Conservation (phyloP, 2,888 invertebrate genomes). For the Diaphora mendica region DNA sequence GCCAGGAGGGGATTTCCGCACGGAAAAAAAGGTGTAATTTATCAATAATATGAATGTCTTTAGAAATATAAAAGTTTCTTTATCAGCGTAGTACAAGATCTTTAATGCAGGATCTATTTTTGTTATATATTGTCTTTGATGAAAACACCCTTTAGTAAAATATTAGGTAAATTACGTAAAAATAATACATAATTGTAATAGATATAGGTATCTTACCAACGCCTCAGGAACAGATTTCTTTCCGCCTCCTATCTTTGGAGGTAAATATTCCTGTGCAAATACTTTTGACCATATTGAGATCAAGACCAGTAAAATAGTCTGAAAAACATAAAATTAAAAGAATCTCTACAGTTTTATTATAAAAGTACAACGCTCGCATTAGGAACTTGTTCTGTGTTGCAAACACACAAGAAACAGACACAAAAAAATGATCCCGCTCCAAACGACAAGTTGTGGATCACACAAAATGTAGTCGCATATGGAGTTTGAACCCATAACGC, state of each 20-base stretch:
- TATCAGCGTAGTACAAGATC: no score
- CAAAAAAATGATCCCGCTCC: no score
- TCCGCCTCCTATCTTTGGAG: conserved; percentile 76
- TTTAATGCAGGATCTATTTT: no score
- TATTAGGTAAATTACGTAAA: neutral
- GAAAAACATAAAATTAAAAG: conserved; percentile 11
- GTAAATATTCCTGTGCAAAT: conserved; percentile 82
- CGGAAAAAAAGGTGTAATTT: no score
- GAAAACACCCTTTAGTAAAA: no score
- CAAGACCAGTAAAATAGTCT: conserved; percentile 68
- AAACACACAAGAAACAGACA: no score
- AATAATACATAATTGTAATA: neutral
- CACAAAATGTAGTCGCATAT: no score
- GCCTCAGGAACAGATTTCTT: conserved; percentile 73
- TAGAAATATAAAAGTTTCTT: neutral
- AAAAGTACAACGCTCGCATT: no score
- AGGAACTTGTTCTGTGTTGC: no score
- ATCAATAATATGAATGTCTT: neutral
- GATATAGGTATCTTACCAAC: conserved; percentile 61
- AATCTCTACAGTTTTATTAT: neutral
- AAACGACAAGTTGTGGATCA: no score
- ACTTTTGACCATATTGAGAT: conserved; percentile 71
- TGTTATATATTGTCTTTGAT: neutral
- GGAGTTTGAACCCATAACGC: no score
- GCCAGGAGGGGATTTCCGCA: no score